Evolutionary conservation across 2,888 invertebrate genomes (phyloP).

Genomic region (Troides oblongomaculatus): DNA sequence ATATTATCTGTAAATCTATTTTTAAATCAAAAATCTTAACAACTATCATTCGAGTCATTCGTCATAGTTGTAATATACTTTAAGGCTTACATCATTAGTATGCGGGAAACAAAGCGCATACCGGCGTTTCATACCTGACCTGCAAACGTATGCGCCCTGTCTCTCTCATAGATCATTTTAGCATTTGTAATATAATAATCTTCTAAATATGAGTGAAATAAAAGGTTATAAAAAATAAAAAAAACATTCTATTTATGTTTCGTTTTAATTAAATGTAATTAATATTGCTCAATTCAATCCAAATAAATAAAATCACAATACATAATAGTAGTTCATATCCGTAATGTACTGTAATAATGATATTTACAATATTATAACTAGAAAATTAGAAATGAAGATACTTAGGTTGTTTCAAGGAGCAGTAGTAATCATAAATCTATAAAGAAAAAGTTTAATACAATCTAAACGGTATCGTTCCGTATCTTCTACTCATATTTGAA

Average conservation of each 20-base stretch:
- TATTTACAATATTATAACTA: constrained; percentile 36
- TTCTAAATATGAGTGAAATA: not conserved
- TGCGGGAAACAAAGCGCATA: constrained; percentile 53
- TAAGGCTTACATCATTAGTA: constrained; percentile 68
- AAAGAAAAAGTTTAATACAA: not conserved
- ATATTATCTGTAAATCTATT: not conserved
- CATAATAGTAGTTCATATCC: constrained; percentile 46
- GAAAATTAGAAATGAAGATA: constrained; percentile 1
- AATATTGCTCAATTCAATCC: constrained; percentile 76
- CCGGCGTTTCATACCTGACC: constrained; percentile 54
- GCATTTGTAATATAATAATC: not conserved
- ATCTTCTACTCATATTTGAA: not conserved
- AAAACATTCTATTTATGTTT: constrained; percentile 50
- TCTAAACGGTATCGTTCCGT: not conserved
- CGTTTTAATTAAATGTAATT: constrained; percentile 72
- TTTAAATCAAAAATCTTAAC: not conserved
- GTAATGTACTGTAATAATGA: constrained; percentile 70
- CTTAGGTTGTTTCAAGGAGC: not conserved
- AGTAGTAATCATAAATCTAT: not conserved
- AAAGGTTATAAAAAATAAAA: constrained; percentile 5
- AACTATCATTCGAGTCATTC: not conserved
- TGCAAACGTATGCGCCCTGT: constrained; percentile 42
- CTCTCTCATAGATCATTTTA: constrained; percentile 34
- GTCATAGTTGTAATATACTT: constrained; percentile 36
- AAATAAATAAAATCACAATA: constrained; percentile 68